Conservation (phyloP, 2,797 vertebrate genomes). For the Oryzias sinensis region DNA sequence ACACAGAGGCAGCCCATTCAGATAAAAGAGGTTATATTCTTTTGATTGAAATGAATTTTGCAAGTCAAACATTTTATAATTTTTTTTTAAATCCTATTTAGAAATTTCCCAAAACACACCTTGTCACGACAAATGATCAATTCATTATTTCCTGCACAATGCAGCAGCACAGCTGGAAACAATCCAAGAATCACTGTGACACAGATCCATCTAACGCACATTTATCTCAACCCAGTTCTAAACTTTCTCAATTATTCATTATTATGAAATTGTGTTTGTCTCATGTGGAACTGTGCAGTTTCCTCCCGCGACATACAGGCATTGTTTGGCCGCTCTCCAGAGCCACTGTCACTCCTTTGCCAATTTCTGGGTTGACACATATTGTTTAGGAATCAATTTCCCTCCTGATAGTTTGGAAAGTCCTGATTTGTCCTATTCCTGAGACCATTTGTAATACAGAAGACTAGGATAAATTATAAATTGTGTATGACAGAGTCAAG, state of each 20-base stretch:
- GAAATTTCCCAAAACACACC: conserved; percentile 4
- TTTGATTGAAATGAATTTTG: conserved; percentile 2
- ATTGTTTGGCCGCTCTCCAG: conserved; percentile 67
- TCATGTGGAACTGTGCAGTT: conserved; percentile 80
- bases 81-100: neutral
- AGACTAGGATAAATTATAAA: conserved; percentile 78
- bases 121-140: conserved; percentile 40
- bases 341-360: conserved; percentile 62
- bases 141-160: conserved; percentile 32
- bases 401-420: conserved; percentile 73
- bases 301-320: conserved; percentile 67
- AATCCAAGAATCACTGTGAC: conserved; percentile 63
- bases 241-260: conserved; percentile 84
- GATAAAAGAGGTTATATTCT: neutral
- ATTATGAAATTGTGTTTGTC: conserved; percentile 83
- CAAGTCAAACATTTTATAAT: neutral
- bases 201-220: conserved; percentile 71
- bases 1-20: conserved; percentile 15
- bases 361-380: conserved; percentile 75
- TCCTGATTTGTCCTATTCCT: conserved; percentile 78
- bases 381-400: conserved; percentile 76
- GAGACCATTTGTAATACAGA: conserved; percentile 81
- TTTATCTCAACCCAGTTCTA: conserved; percentile 72
- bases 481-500: conserved; percentile 75
- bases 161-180: conserved; percentile 47